Base-by-base conservation (phyloP, 2,113 vertebrate genomes). In the Melanocharis versteri region DNA sequence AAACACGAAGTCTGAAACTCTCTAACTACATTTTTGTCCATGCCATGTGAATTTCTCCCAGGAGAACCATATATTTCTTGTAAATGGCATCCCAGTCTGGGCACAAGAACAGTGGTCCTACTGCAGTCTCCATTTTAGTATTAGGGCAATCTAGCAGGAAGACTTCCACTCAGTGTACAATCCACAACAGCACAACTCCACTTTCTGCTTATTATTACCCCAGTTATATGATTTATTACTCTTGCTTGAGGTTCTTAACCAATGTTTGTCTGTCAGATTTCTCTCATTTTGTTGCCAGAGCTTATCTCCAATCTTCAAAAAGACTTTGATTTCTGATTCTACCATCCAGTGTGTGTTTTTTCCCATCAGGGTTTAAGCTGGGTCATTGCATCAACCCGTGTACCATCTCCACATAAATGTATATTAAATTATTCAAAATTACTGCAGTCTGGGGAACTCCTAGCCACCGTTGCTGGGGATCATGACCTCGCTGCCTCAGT, bases 401-500 rank as follows among this genome's bases (percentile, higher is more conserved):
- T 39, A 56, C 50, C 48, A 27, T 37, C 39, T 50, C 58, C 53
- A 64, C 11, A 45, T 30, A 64, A 51, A 72, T 58, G 35, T 64
- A 40, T 54, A 62, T 80, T 51, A 48, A 83, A 71, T 50, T 51
- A 37, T n/a, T 50, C 27, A 75, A 44, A 77, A 70, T 42, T 28
- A 30, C 8, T 61, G n/a, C 33, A 21, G 48, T 13, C 40, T 64
- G 51, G 30, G 56, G 40, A 66, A 19, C 56, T 57, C n/a, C 37
- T 61, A 42, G 33, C 33, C 64, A 27, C 27, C 26, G 7, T 13
- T 84, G 16, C 24, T 51, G 30, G 56, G 39, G n/a, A 26, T 15
- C 10, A 24, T 1, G 2, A 70, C 57, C 60, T 78, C 0, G 0
- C 31, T 66, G 35, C 56, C 47, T 65, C 33, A 58, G 4, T 27